Base-by-base conservation (phyloP, 1,140 invertebrate species). In the Stegodyphus mimosarum region DNA sequence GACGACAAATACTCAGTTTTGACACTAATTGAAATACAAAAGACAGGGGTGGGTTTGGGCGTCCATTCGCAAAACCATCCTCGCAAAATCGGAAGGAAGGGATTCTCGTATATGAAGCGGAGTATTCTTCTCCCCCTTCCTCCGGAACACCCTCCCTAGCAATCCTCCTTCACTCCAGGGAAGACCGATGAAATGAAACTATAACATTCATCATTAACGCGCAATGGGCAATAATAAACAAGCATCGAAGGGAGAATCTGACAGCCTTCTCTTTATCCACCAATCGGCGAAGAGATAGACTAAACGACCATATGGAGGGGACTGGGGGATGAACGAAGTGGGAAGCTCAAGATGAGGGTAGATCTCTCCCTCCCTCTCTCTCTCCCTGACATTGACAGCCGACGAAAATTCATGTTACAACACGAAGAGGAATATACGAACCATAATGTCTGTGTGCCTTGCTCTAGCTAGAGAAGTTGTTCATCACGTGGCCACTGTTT, bases 211-310 rank as follows among this genome's bases (percentile, higher is more conserved):
- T 83, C 81, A 83, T 83, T 83, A 83, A 83, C 81, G 81, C 60
- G 81, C 81, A 69, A 75, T 83, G 72, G 81, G 81, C 81, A 83
- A 83, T 83, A 74, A 83, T 83, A 83, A 83, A 83, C 81, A 83
- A 83, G 81, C 63, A 17, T 53, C 17, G 72, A 67, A 18, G 17
- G 81, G 71, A 53, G 17, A 55, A 67, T 33, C 48, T 67, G 81
- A 83, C 79, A 71, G n/a, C n/a, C n/a, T n/a, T 60, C 71, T 66
- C 79, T 74, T 74, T 66, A 83, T 83, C 71, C 71, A 72, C 79
- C 79, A 83, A 83, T 83, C 55, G 48, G 52, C 51, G 74, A 66
- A 72, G 79, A 83, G 79, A 80, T 80, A 53, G 51, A 60, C 67
- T 60, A 18, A 7, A 49, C 11, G 64, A n/a, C 7, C 9, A 60